Base-by-base conservation (phyloP, 2,888 invertebrate genomes). In the Mamestra brassicae region DNA sequence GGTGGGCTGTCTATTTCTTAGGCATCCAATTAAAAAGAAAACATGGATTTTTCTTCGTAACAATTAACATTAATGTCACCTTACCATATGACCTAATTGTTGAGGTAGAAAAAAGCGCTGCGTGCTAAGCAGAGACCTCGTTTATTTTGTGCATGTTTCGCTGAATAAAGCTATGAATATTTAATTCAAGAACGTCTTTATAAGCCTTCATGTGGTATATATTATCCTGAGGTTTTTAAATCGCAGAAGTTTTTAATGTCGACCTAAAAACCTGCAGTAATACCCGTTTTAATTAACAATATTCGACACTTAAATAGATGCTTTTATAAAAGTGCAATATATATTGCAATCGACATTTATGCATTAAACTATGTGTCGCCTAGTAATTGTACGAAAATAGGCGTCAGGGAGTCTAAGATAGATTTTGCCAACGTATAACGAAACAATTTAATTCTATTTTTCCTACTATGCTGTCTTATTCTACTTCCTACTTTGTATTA, bases 121-220 rank as follows among this genome's bases (percentile, higher is more conserved):
- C 80, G 75, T 80, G 80, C 62, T 64, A n/a, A 69, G 63, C 67
- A 63, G 55, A 63, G 42, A 54, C 74, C 74, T 74, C 66, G 62
- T 78, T 78, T 60, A 52, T 71, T 76, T 76, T 78, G 76, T 78
- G 78, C 76, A 76, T 76, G 76, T 78, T 76, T 38, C 58, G 71
- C 71, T 78, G 45, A 64, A 64, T 71, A 71, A 78, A 71, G 38
- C 71, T 71, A 78, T 76, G 76, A 76, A 76, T 76, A 76, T 76
- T 71, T 71, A 78, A 76, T 78, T 58, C 52, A 71, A 71, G 71
- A 76, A 71, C 58, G 57, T 76, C 78, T 69, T 61, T 69, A 60
- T 71, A 57, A 71, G 17, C 42, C 42, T 62, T 55, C 42, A 76
- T 52, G 13, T 45, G 45, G 45, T n/a, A 47, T 62, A 47, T 15